Base-by-base conservation (phyloP, 2,797 vertebrate species). In the Pogoniulus pusillus region DNA sequence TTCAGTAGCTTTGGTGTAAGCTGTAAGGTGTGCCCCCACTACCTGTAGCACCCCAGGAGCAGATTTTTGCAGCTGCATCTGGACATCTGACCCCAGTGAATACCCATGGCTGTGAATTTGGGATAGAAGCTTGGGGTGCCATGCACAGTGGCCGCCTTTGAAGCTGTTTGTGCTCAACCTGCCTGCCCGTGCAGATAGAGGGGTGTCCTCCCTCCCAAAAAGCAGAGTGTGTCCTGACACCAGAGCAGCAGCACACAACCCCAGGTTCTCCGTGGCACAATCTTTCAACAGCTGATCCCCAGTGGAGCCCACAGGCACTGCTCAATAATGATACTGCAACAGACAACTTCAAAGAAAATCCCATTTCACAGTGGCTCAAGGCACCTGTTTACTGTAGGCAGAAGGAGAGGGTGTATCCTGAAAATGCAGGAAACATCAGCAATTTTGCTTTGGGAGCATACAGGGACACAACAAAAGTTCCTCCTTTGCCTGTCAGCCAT, bases 81-180 rank as follows among this genome's bases (percentile, higher is more conserved):
- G 2, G 4, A 14, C 14, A 6, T 26, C 70, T 75, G 35, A 80
- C 74, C 12, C 17, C 35, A 16, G 20, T 34, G 32, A 64, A 13
- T 26, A 59, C 12, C 39, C 10, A 54, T 59, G 16, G 30, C 35
- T 14, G 16, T 32, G 37, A 37, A 37, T 0, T 0, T 24, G 17
- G n/a, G 41, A 11, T 64, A n/a, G 29, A 32, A 39, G 30, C 29
- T 55, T 34, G 34, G 14, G 55, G 27, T 20, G 9, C 35, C 22
- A n/a, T 3, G 5, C 1, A 1, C 68, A 45, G 11, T 10, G 20
- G 19, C 34, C 68, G 51, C 3, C 1, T 23, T 51, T 37, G n/a
- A 86, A 49, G 30, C 53, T 86, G 27, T 12, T 37, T 82, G 19
- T 41, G 23, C 32, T 45, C 32, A 58, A 30, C 19, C 55, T n/a